These are phyloP conservation scores for Cebidichthys violaceus DNA, from an alignment of 2,113 vertebrate species.

Conservation along the genomic window DNA sequence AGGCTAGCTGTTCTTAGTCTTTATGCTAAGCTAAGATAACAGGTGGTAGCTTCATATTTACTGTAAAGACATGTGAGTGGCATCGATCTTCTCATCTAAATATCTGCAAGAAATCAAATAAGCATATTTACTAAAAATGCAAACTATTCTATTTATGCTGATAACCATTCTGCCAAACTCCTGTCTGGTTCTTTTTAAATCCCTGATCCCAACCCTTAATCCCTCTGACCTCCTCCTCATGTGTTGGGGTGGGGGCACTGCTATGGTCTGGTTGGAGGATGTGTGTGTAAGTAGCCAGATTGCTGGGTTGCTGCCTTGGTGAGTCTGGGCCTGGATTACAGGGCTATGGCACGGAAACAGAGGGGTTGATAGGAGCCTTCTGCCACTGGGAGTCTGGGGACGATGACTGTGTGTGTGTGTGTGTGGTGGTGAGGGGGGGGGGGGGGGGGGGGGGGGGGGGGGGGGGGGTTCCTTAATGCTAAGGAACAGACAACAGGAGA, in stretches of 20 bases:
- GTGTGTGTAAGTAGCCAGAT: slow-evolving; percentile 57
- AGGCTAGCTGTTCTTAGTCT: neutral
- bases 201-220: slow-evolving; percentile 36
- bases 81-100: neutral
- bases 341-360: slow-evolving; percentile 40
- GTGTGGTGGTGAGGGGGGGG: too few species aligned
- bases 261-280: slow-evolving; percentile 17
- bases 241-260: slow-evolving; percentile 11
- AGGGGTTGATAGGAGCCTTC: slow-evolving; percentile 61
- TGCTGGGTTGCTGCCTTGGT: slow-evolving; percentile 25
- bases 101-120: neutral
- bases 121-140: neutral
- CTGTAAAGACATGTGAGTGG: neutral
- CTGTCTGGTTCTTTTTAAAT: slow-evolving; percentile 20
- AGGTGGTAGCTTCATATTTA: neutral
- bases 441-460: too few species aligned
- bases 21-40: neutral
- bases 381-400: slow-evolving; percentile 51
- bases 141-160: neutral
- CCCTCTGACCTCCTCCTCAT: slow-evolving; percentile 23
- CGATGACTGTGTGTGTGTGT: neutral
- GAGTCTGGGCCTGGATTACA: slow-evolving; percentile 70
- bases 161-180: neutral
- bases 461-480: too few species aligned
- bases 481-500: slow-evolving; percentile 52